Conservation (phyloP, 1,140 invertebrate genomes). For the Heliconius congener region DNA sequence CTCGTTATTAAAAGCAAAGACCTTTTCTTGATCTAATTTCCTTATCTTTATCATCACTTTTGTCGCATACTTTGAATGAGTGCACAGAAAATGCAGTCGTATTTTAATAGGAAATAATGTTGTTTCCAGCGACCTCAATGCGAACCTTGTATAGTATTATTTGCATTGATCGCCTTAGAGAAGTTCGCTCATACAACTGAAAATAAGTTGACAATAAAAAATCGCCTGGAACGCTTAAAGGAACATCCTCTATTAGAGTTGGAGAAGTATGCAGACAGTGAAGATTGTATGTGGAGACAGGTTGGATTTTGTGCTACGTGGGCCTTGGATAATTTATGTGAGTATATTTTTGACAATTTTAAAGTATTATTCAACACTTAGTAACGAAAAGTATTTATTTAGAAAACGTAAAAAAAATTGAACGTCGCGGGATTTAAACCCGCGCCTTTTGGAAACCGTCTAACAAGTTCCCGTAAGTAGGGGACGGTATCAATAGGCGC, state of each 20-base stretch:
- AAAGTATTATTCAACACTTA: no score
- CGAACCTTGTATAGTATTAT: constrained; percentile 90
- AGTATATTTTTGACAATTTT: constrained; percentile 66
- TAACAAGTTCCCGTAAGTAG: no score
- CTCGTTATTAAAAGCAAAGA: background rate
- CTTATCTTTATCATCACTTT: background rate
- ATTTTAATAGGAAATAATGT: constrained; percentile 16
- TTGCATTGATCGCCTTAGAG: constrained; percentile 94
- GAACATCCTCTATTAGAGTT: constrained; percentile 86
- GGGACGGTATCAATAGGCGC: no score
- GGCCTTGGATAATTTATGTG: constrained; percentile 97
- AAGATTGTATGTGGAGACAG: constrained; percentile 83
- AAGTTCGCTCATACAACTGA: constrained; percentile 97
- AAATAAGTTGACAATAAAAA: constrained; percentile 92
- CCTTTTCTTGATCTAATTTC: background rate
- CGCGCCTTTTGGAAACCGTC: no score
- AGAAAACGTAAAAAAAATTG: no score
- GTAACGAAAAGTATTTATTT: no score
- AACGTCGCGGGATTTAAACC: no score
- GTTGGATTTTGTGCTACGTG: constrained; percentile 96
- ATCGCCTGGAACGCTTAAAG: constrained; percentile 82
- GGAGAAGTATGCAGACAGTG: constrained; percentile 82
- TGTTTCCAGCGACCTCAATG: constrained; percentile 81
- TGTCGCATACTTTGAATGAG: background rate
- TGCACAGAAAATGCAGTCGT: background rate